These are phyloP conservation scores for Menura novaehollandiae DNA, from an alignment of 2,113 vertebrate species.

Conservation along the genomic window DNA sequence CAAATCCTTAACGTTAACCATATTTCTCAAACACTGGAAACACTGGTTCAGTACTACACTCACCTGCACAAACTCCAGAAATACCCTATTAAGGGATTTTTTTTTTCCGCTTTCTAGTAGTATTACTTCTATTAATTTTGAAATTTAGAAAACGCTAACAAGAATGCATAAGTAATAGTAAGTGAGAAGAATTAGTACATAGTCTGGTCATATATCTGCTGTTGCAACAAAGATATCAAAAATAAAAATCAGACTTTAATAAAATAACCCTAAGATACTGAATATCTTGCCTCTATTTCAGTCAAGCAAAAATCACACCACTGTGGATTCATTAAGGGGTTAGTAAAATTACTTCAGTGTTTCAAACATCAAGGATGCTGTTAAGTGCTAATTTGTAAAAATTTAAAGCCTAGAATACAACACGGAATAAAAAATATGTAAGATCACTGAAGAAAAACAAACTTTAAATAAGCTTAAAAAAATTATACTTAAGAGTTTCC, in stretches of 20 bases:
- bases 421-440: not conserved
- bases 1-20: not conserved
- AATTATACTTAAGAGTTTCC: not conserved
- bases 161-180: not conserved
- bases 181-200: not conserved
- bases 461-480: not conserved
- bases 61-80: not conserved
- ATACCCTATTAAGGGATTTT: not conserved
- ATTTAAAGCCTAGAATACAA: not conserved
- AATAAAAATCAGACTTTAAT: not conserved
- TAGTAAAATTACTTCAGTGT: not conserved
- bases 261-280: not conserved
- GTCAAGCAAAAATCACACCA: not conserved
- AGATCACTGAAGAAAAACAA: not conserved
- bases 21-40: not conserved
- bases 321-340: not conserved
- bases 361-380: not conserved
- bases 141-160: not conserved
- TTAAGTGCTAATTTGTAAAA: not conserved
- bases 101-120: not conserved
- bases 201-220: not conserved
- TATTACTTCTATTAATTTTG: not conserved
- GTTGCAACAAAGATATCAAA: not conserved
- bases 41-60: not conserved
- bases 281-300: not conserved